phyloP scores from a whole-genome alignment of 2,113 vertebrate species.

The Bucco capensis region DNA sequence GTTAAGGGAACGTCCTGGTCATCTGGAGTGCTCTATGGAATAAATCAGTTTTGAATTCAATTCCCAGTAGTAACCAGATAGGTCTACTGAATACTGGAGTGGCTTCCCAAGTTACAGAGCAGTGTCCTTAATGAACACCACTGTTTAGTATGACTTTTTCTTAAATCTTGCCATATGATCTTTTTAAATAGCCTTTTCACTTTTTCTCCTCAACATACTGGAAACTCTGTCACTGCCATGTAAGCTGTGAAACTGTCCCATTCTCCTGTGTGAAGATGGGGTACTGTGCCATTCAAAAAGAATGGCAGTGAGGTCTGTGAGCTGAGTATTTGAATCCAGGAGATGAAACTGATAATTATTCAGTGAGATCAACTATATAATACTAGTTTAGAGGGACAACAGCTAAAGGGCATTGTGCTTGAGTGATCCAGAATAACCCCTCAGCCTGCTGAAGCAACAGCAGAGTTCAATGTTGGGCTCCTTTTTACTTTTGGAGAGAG shows the following conservation, averaged over 20 bases:
- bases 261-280: rapidly evolving
- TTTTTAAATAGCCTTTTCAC: not conserved
- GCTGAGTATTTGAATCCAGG: not conserved
- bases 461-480: not conserved
- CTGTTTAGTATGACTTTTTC: not conserved
- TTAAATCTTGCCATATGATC: not conserved
- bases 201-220: not conserved
- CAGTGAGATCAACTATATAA: not conserved
- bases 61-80: not conserved
- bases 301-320: not conserved
- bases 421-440: not conserved
- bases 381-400: not conserved
- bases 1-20: conserved; percentile 76
- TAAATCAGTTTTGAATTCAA: conserved; percentile 47
- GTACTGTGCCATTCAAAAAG: rapidly evolving
- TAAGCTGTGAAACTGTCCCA: not conserved
- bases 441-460: not conserved
- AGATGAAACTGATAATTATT: not conserved
- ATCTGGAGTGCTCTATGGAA: conserved; percentile 81
- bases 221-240: not conserved
- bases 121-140: not conserved
- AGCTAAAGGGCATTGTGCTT: not conserved
- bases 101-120: not conserved
- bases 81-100: not conserved
- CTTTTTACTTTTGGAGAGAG: not conserved